Percentiles rank a stretch among this genome's conserved stretches.
Conservation (phyloP, 2,113 vertebrate species). For the Semicossyphus pulcher region DNA sequence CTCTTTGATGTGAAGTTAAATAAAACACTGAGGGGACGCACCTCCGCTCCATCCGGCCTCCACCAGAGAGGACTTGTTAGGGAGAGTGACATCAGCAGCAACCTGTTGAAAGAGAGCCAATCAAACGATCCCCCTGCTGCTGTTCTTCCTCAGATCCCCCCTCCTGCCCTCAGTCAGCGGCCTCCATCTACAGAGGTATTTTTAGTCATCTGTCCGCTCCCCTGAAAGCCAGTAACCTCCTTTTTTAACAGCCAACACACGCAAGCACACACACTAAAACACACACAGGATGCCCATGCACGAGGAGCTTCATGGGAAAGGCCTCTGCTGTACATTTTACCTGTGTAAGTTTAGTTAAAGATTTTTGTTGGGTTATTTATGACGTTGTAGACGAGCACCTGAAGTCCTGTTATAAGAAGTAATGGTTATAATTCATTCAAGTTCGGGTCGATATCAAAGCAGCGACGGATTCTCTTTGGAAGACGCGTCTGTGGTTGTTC, state of each 20-base stretch:
- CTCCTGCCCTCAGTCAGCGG: conserved; percentile 25
- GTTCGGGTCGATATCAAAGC: conserved; percentile 6
- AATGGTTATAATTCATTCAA: not conserved
- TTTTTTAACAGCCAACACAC: conserved; percentile 45
- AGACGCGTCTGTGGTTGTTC: conserved; percentile 20
- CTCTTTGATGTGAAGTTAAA: conserved; percentile 61
- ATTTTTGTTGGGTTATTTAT: no score
- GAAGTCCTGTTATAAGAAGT: not conserved
- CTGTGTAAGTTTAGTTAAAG: no score
- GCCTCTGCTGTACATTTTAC: no score
- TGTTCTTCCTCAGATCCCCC: conserved; percentile 41
- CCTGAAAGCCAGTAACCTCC: conserved; percentile 69
- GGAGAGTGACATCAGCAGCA: conserved; percentile 5
- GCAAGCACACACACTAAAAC: no score
- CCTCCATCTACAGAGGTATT: conserved; percentile 59
- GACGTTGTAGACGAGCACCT: no score
- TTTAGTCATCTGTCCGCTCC: conserved; percentile 56
- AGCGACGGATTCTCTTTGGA: not conserved
- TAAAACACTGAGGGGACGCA: conserved; percentile 55
- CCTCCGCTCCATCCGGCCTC: conserved; percentile 13
- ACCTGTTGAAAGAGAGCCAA: conserved; percentile 47
- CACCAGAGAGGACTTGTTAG: not conserved
- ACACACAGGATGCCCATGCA: conserved; percentile 6
- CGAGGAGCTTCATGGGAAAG: no score
- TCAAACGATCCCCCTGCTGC: conserved; percentile 36